Evolutionary conservation across 1,140 invertebrate species (phyloP).

Genomic region (Ditylenchus dipsaci): DNA sequence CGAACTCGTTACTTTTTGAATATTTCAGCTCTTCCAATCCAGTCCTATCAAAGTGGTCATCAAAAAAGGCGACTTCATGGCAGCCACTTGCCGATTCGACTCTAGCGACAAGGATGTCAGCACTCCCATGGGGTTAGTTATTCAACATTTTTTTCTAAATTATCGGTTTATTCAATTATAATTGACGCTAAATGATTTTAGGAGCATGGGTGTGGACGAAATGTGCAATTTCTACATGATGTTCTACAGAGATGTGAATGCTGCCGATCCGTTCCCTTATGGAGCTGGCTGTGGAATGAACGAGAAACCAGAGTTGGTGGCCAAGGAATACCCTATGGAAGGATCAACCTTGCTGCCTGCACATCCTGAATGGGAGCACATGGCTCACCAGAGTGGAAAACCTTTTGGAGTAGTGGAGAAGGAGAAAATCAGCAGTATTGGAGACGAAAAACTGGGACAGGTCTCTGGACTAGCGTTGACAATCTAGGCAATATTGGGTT

Average conservation of each 20-base stretch:
- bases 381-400: constrained; percentile 48
- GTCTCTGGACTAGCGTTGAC: constrained; percentile 52
- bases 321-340: constrained; percentile 47
- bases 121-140: constrained; percentile 48
- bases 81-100: constrained; percentile 54
- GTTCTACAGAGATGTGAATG: constrained; percentile 52
- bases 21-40: constrained; percentile 46
- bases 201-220: constrained; percentile 51
- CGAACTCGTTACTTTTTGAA: too few relatives aligned
- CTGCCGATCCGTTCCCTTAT: constrained; percentile 52
- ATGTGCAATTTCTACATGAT: constrained; percentile 60
- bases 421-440: constrained; percentile 31
- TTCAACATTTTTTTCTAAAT: not conserved
- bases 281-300: constrained; percentile 45
- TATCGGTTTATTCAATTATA: constrained; percentile 13
- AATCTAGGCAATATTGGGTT: constrained; percentile 69
- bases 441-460: constrained; percentile 44
- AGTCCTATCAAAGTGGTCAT: constrained; percentile 35
- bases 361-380: constrained; percentile 54
- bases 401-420: constrained; percentile 53
- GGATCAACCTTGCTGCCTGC: constrained; percentile 46
- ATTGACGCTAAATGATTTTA: constrained; percentile 17
- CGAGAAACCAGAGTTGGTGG: constrained; percentile 16
- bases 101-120: constrained; percentile 49
- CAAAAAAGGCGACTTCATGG: constrained; percentile 51